Percentiles rank a stretch among this genome's conserved stretches.
Conservation (phyloP, 2,888 invertebrate species). For the Lasioglossum malachurum region DNA sequence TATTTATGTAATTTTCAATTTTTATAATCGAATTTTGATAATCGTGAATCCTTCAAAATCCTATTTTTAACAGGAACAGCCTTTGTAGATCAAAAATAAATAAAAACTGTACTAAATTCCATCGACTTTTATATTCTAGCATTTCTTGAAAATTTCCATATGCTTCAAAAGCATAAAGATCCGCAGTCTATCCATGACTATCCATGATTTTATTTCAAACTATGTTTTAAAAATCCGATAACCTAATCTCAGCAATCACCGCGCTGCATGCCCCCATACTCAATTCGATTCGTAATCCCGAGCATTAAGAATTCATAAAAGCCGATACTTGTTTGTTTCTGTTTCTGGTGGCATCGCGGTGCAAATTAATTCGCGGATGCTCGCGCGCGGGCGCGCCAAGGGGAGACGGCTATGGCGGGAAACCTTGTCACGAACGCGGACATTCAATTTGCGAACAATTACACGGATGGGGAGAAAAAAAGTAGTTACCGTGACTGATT, state of each 20-base stretch:
- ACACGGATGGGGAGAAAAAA: not conserved
- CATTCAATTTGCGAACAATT: slow-evolving; percentile 25
- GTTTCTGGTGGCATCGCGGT: not conserved
- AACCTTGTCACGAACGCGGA: not conserved
- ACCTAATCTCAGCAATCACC: not conserved
- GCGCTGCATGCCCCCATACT: not conserved
- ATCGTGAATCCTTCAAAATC: no score
- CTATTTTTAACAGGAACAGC: no score
- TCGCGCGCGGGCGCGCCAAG: not conserved
- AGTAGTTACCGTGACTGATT: slow-evolving; percentile 14
- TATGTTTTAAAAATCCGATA: no score
- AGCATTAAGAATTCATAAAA: not conserved
- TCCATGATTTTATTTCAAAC: no score
- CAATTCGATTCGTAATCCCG: not conserved
- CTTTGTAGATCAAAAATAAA: no score
- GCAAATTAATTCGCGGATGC: not conserved
- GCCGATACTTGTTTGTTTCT: not conserved
- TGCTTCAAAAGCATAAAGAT: no score
- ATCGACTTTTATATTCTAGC: no score
- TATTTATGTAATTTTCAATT: no score
- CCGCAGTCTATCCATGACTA: no score
- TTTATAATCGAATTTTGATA: no score
- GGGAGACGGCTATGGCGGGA: not conserved
- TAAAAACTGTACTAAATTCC: no score
- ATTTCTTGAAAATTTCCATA: no score